A percentile compares a stretch with the other conserved stretches of the same genome.
Conservation (phyloP, 1,140 invertebrate species). For the Bacillus rossius region DNA sequence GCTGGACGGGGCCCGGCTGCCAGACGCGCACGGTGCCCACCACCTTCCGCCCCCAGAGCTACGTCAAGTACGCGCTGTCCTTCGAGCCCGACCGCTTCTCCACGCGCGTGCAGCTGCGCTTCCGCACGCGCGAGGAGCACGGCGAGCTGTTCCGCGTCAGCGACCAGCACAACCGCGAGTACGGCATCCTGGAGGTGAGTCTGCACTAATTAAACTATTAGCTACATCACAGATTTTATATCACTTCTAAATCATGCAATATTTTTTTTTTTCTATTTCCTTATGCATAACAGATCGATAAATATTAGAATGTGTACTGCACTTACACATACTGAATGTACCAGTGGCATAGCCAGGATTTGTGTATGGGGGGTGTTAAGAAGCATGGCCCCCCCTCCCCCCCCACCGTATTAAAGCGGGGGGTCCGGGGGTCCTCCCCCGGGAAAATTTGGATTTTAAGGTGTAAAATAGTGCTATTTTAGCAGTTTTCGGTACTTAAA, state of each 20-base stretch:
- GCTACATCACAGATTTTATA: background rate
- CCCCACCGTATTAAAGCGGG: too few relatives aligned
- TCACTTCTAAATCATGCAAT: background rate
- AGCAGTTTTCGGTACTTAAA: too few relatives aligned
- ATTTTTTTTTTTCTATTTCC: constrained; percentile 1
- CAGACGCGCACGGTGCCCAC: constrained; percentile 76
- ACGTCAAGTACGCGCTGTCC: constrained; percentile 91
- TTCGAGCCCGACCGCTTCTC: constrained; percentile 90
- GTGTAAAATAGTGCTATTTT: too few relatives aligned
- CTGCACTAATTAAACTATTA: background rate
- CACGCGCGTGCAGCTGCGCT: constrained; percentile 86
- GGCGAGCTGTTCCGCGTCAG: constrained; percentile 89
- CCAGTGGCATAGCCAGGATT: too few relatives aligned
- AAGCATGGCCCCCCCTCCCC: too few relatives aligned
- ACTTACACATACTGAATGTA: too few relatives aligned
- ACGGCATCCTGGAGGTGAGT: constrained; percentile 83
- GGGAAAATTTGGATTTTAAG: too few relatives aligned
- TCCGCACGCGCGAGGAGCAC: constrained; percentile 86
- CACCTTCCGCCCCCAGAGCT: constrained; percentile 88
- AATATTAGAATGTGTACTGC: background rate
- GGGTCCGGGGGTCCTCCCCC: too few relatives aligned
- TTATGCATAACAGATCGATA: background rate
- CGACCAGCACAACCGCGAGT: constrained; percentile 92
- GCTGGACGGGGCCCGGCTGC: constrained; percentile 85
- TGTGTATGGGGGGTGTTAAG: too few relatives aligned